These are phyloP conservation scores for Pristiophorus japonicus DNA, from an alignment of 2,113 vertebrate species.

Conservation along the genomic window DNA sequence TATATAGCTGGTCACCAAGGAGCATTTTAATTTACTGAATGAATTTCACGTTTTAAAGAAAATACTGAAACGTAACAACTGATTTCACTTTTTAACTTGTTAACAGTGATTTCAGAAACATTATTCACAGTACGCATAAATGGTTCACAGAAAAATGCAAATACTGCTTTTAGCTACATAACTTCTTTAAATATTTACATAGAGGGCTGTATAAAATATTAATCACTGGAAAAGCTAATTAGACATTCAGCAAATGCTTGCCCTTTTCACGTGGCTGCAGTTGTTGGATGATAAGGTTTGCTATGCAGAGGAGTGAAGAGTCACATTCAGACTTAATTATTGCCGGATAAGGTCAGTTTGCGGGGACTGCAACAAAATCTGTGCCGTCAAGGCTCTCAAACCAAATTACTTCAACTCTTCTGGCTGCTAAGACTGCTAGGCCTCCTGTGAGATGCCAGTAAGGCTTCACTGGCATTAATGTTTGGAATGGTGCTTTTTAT, in stretches of 20 bases:
- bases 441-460: background rate
- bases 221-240: background rate
- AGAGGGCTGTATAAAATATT: background rate
- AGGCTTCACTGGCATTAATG: background rate
- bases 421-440: background rate
- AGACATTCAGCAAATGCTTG: background rate
- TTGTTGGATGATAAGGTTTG: background rate
- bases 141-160: background rate
- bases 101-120: background rate
- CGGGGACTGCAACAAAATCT: background rate
- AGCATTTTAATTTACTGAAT: background rate
- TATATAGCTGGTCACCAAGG: background rate
- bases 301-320: background rate
- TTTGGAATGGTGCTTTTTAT: background rate
- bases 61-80: background rate
- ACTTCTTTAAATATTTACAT: conserved; percentile 33
- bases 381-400: background rate
- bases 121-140: background rate
- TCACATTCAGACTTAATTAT: background rate
- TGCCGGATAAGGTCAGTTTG: conserved; percentile 5
- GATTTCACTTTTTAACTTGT: background rate
- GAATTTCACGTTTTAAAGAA: background rate
- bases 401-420: background rate
- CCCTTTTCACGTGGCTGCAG: background rate
- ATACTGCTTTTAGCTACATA: background rate